Conservation (phyloP, 2,797 vertebrate species). For the Eurystomus glaucurus region DNA sequence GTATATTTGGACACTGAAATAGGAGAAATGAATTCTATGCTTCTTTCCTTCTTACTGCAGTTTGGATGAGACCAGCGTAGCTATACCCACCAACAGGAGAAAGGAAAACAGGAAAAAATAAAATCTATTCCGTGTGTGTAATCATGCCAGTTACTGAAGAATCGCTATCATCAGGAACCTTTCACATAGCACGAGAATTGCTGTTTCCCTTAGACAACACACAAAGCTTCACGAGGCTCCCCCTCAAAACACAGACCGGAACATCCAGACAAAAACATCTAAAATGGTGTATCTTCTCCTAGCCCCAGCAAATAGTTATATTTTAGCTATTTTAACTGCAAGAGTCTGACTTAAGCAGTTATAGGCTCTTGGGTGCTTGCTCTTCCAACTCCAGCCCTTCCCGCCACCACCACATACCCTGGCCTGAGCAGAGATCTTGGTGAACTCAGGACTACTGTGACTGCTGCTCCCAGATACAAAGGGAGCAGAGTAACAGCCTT, state of each 20-base stretch:
- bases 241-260: not conserved
- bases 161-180: not conserved
- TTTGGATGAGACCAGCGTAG: not conserved
- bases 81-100: not conserved
- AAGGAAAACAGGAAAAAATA: not conserved
- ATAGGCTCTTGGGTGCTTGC: not conserved
- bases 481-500: not conserved
- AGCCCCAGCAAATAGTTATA: conserved; percentile 38
- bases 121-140: not conserved
- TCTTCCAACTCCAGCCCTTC: not conserved
- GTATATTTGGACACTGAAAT: accelerated
- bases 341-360: not conserved
- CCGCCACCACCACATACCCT: not conserved
- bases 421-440: not conserved
- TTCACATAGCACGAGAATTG: not conserved
- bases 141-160: not conserved
- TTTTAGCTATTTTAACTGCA: conserved; percentile 23
- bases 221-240: not conserved
- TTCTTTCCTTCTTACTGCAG: not conserved
- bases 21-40: not conserved
- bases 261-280: conserved; percentile 13
- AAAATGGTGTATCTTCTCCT: not conserved
- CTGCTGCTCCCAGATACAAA: not conserved
- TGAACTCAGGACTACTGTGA: not conserved
- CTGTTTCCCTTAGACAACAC: conserved; percentile 35